Evolutionary conservation across 2,797 vertebrate species (phyloP), one percentile per base, ranked within the genome.

Genomic region (Oryzias sinensis): DNA sequence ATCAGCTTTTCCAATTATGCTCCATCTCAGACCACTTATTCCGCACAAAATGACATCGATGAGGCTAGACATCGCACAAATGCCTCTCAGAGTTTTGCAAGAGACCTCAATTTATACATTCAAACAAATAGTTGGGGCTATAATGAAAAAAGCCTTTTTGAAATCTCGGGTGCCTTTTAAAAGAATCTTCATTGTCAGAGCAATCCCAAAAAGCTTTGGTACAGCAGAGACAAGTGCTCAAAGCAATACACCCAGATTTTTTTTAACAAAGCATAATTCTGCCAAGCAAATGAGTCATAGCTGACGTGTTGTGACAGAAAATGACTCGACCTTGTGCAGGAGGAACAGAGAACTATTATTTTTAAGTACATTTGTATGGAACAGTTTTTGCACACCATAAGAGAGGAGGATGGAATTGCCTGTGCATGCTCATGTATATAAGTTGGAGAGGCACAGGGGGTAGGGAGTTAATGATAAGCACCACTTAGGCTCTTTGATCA

Each of bases 401-500:
- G 17, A 37, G 33, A 37, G 33, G 33, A 37, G 33, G 33, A 37
- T 11, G 33, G 11, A 37, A 11, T 7, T 53, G 29, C 56, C 43
- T 25, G 43, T 53, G 56, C 22, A 56, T 33, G 59, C 46, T 54
- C n/a, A 42, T 41, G 59, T 45, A 53, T 45, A 49, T 43, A 54
- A 48, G 46, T 40, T 45, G 59, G 44, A 13, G 41, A 16, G 25
- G 40, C 24, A 42, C 11, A 29, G 89, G 7, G 89, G 91, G 89
- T 86, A 91, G 27, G 20, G 48, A n/a, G 93, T 94, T 95, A 95
- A 94, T 87, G 88, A 93, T 88, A 93, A 95, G 94, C 92, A 93
- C 92, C 92, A 93, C 93, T 94, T 94, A 94, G 87, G 87, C 89
- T 92, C 94, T 97, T 96, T 97, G 95, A 97, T 96, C 94, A 90